Conservation (phyloP, 2,113 vertebrate genomes). For the Aegypius monachus region DNA sequence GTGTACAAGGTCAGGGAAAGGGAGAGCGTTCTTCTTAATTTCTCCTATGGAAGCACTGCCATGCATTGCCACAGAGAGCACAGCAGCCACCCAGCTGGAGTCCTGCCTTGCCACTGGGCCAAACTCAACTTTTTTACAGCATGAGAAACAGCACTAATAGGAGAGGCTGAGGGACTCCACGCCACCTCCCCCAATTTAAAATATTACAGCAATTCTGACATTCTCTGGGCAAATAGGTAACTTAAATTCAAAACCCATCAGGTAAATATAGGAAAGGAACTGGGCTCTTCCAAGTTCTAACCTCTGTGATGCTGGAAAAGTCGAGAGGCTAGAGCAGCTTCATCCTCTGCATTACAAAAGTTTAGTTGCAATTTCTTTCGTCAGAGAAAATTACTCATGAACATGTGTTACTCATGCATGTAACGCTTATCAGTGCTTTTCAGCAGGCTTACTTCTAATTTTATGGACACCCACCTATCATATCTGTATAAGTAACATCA, state of each 20-base stretch:
- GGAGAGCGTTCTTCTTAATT: background rate
- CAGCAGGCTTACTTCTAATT: background rate
- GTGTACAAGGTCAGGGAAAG: background rate
- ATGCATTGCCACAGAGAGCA: rapidly evolving
- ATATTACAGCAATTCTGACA: background rate
- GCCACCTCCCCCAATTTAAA: background rate
- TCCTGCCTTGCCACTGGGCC: background rate
- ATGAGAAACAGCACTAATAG: background rate
- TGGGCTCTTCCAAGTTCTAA: background rate
- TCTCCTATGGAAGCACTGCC: background rate
- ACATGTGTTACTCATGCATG: background rate
- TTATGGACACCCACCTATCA: background rate
- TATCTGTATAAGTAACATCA: background rate
- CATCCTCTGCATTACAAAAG: background rate
- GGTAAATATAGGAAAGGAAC: background rate
- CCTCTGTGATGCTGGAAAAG: background rate
- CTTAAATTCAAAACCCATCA: background rate
- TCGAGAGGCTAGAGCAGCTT: background rate
- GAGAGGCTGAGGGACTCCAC: background rate
- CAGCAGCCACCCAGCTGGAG: background rate
- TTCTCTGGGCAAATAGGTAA: background rate
- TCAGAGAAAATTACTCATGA: background rate
- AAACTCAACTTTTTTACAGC: background rate
- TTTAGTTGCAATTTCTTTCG: background rate
- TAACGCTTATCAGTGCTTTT: background rate